Percentiles rank a stretch among this genome's conserved stretches.
Evolutionary conservation across 2,888 invertebrate species (phyloP).

Genomic region (Heliconius sara): DNA sequence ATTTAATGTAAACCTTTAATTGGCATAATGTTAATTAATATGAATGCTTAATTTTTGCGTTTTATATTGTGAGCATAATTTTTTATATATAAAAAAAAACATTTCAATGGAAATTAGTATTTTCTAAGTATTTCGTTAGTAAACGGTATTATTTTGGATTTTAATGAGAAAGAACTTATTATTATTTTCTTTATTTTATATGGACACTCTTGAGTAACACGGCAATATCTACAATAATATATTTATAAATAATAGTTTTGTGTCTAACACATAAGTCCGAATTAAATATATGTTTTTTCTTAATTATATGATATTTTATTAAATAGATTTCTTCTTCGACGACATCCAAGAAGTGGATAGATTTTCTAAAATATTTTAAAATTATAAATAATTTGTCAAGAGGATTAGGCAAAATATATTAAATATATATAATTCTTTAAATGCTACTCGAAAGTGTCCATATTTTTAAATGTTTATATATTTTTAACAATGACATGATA

Average conservation of each 20-base stretch:
- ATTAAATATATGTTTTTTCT: too few relatives aligned
- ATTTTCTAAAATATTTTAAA: background rate
- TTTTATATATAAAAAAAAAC: background rate
- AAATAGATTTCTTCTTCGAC: background rate
- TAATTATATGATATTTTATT: too few relatives aligned
- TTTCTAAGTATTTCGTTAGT: background rate
- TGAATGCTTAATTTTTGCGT: background rate
- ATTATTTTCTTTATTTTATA: background rate
- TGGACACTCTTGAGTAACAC: background rate
- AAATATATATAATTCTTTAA: background rate
- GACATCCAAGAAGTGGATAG: background rate
- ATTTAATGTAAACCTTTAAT: conserved; percentile 7
- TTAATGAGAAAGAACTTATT: background rate
- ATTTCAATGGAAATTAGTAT: background rate
- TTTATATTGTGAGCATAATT: background rate
- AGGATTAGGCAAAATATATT: background rate
- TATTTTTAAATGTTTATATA: background rate
- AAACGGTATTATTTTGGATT: background rate
- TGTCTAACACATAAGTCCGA: too few relatives aligned
- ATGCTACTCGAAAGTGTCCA: background rate
- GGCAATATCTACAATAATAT: too few relatives aligned
- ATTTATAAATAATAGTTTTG: too few relatives aligned
- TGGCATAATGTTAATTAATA: background rate
- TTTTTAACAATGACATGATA: background rate
- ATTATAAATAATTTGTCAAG: background rate